Evolutionary conservation across 2,888 invertebrate species (phyloP), one percentile per base, ranked within the genome.

Genomic region (Xylota sylvarum): DNA sequence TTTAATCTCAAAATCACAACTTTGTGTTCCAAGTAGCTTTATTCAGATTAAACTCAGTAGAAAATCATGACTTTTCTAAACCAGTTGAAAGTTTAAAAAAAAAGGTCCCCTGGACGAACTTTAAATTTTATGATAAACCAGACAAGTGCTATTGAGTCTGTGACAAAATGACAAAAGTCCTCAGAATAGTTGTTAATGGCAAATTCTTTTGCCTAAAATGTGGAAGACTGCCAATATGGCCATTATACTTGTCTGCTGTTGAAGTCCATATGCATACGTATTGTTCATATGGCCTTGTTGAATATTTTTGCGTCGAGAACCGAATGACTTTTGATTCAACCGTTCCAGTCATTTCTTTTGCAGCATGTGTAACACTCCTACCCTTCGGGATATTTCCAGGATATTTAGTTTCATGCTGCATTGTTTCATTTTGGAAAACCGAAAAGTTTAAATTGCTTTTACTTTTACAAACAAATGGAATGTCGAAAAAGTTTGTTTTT

Each of bases 361-460:
- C n/a, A n/a, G 40, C n/a, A 40, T n/a, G 5, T 10, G 32, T 3
- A 6, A 32, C 6, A 32, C 32, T 32, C 32, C 32, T 43, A 43
- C n/a, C 3, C 43, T 46, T 14, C 4, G 6, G 50, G 17, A 5
- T 50, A 46, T 17, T 46, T 46, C 17, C 17, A 17, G 46, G 17
- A 17, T 27, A 30, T 27, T 55, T 17, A 23, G 23, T 30, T 32
- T 9, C 55, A 56, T 32, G 1, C 6, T 56, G 32, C 14, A 52
- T 52, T 52, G 3, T 2, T 55, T 55, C 55, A 55, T 7, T 23
- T 52, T 64, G 35, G 19, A 35, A 19, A 76, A 56, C 19, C 5
- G 10, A 10, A 55, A 67, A 65, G 55, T 67, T 58, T 37, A 46
- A 76, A 76, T 37, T 37, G 27, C 65, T 37, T 76, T 67, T 4